These are phyloP conservation scores for Bradypodion ventrale DNA, from an alignment of 2,797 vertebrate genomes.

Conservation along the genomic window DNA sequence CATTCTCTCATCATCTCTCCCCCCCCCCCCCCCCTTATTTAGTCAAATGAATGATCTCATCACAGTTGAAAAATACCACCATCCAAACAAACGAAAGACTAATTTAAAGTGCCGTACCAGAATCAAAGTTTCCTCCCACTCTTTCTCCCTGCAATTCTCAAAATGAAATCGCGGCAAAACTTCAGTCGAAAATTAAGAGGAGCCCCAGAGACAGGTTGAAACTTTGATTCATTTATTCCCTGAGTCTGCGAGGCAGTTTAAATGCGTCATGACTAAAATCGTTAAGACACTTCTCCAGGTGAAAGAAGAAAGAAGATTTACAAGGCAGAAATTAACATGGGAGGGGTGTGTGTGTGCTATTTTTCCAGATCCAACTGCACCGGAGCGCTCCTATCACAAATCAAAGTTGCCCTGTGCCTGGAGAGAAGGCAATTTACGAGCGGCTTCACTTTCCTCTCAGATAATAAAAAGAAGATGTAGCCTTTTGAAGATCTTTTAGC, in stretches of 20 bases:
- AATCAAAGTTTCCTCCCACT: conserved; percentile 54
- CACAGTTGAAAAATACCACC: conserved; percentile 45
- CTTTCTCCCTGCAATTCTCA: conserved; percentile 49
- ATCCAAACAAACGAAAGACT: conserved; percentile 46
- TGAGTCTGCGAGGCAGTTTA: conserved; percentile 65
- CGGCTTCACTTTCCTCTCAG: conserved; percentile 46
- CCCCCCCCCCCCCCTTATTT: no score
- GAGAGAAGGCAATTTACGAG: conserved; percentile 45
- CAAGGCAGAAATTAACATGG: conserved; percentile 55
- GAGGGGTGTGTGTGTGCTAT: conserved; percentile 36
- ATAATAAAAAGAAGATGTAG: conserved; percentile 52
- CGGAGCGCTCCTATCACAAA: conserved; percentile 41
- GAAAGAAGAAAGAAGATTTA: conserved; percentile 60
- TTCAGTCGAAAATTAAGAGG: conserved; percentile 53
- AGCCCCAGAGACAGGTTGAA: conserved; percentile 48
- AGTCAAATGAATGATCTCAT: conserved; percentile 59
- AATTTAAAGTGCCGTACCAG: conserved; percentile 56
- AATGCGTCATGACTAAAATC: conserved; percentile 59
- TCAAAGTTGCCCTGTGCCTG: conserved; percentile 44
- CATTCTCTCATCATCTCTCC: not conserved
- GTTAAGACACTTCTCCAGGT: conserved; percentile 60
- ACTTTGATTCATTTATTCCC: conserved; percentile 66
- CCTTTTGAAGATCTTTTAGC: conserved; percentile 39
- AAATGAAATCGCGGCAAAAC: conserved; percentile 55
- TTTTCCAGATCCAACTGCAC: conserved; percentile 53